Evolutionary conservation across 2,888 invertebrate species (phyloP), one percentile per base, ranked within the genome.

Genomic region (Chironomus tentans): DNA sequence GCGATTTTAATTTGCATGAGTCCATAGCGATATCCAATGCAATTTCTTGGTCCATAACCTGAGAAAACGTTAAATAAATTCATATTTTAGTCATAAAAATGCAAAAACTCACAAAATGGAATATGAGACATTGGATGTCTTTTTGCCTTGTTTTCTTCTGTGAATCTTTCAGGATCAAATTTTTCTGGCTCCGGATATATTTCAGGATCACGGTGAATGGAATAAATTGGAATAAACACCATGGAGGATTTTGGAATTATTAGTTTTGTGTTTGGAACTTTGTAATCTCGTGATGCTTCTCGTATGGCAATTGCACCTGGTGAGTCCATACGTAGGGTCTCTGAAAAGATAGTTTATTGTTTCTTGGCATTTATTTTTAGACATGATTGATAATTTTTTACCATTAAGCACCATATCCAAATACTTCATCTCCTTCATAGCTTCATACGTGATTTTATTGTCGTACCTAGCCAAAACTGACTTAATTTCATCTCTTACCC

Each of bases 141-240:
- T 65, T 83, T 84, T 0, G 85, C 82, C 68, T 87, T 87, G 46
- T 86, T 86, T 77, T 88, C 87, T 0, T 85, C 81, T 0, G 83
- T 80, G 79, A 90, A 90, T 78, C 89, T 83, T 10, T 89, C 88
- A 0, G 90, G 90, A 76, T 88, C 85, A 76, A 90, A 90, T 21
- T 82, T 84, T 4, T 87, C 83, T 0, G 91, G 90, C 7, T 90
- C 83, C 0, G 88, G 87, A 78, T 87, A 89, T 78, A 87, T 83
- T 1, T 85, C 84, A 0, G 87, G 85, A 79, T 89, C 88, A 79
- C 86, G 86, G 78, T 90, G 90, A 79, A 89, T 85, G 0, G 87
- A 85, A 69, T 85, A 84, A 2, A 84, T 82, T 0, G 89, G 88
- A 71, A 90, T 85, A 3, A 87, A 80, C 0, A 88, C 81, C 22